Percentiles rank a stretch among this genome's conserved stretches.
These are phyloP conservation scores for Genyomyrus donnyi DNA, from an alignment of 2,113 vertebrate species.

Conservation along the genomic window DNA sequence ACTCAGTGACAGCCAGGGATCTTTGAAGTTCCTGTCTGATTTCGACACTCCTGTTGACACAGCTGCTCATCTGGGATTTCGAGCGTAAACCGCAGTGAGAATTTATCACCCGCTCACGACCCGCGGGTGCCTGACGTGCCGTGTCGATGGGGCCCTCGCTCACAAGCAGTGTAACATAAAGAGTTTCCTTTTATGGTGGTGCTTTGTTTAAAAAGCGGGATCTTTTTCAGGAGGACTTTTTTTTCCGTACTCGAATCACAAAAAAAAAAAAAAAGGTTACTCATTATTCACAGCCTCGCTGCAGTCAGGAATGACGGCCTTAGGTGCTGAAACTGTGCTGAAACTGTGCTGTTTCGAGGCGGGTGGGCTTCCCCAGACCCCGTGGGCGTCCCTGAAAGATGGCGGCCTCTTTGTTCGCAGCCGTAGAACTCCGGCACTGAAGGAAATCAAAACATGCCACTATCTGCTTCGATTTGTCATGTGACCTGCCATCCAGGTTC, in stretches of 20 bases:
- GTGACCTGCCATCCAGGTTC: not conserved
- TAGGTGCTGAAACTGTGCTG: not conserved
- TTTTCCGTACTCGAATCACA: not conserved
- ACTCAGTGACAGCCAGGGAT: not conserved
- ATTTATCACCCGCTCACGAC: not conserved
- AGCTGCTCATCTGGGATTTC: not conserved
- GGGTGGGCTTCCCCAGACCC: not conserved
- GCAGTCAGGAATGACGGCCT: not conserved
- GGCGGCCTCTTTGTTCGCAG: not conserved
- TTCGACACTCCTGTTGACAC: not conserved
- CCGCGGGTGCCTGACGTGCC: not conserved
- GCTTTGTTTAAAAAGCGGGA: not conserved
- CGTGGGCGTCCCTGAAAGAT: not conserved
- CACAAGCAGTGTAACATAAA: not conserved
- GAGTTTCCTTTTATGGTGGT: constrained; percentile 3
- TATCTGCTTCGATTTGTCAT: not conserved
- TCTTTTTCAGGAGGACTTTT: not conserved
- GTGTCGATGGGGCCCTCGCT: not conserved
- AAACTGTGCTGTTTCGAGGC: not conserved
- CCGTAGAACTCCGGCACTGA: not conserved
- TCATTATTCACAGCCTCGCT: not conserved
- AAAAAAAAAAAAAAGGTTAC: not conserved
- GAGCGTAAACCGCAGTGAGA: not conserved
- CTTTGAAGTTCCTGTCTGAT: not conserved
- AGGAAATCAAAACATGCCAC: not conserved